Percentiles rank a stretch among this genome's conserved stretches.
Conservation (phyloP, 1,140 invertebrate species). For the Lepeophtheirus salmonis region DNA sequence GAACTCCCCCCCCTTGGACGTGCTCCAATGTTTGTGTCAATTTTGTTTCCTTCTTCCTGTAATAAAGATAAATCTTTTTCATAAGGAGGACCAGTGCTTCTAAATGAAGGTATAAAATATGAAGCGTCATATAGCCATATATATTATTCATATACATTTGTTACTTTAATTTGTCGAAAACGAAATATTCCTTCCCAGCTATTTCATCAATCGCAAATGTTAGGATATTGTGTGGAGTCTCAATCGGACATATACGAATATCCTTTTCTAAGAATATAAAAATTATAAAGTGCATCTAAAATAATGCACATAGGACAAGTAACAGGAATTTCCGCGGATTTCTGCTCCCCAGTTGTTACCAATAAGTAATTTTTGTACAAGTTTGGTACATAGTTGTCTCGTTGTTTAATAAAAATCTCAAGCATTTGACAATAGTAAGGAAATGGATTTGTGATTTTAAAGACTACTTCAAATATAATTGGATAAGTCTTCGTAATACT, state of each 20-base stretch:
- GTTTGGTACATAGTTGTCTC: too few relatives aligned
- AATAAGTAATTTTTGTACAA: conserved; percentile 61
- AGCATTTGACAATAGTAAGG: too few relatives aligned
- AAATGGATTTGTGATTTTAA: too few relatives aligned
- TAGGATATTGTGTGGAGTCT: background rate
- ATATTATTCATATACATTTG: conserved; percentile 26
- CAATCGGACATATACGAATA: background rate
- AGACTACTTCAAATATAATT: too few relatives aligned
- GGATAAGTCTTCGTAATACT: too few relatives aligned
- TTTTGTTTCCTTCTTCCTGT: conserved; percentile 12
- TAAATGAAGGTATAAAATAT: background rate
- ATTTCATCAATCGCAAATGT: conserved; percentile 8
- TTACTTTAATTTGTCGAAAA: conserved; percentile 24
- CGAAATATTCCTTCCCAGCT: background rate
- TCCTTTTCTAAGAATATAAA: conserved; percentile 60
- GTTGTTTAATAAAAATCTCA: too few relatives aligned
- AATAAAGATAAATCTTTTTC: background rate
- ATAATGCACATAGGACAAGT: conserved; percentile 50
- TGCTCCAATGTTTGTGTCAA: too few relatives aligned
- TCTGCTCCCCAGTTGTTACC: conserved; percentile 66
- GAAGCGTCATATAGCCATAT: conserved; percentile 28
- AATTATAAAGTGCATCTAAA: conserved; percentile 62
- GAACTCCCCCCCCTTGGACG: too few relatives aligned
- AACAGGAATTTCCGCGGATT: conserved; percentile 53
- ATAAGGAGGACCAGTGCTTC: background rate